Evolutionary conservation across 2,888 invertebrate species (phyloP).

Genomic region (Agonopterix alstromeriana): DNA sequence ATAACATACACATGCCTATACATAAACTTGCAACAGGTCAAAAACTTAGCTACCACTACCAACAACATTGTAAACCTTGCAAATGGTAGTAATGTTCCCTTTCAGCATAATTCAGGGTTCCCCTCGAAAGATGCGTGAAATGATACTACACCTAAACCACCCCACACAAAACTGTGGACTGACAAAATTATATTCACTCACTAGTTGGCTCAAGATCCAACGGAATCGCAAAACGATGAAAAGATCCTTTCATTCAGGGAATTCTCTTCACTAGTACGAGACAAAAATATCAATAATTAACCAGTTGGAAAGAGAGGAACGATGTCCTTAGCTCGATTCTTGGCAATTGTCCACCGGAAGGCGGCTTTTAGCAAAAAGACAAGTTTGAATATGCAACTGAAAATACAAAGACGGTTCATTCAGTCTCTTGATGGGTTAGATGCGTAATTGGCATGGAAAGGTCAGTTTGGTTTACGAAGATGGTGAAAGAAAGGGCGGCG

Average conservation of each 20-base stretch:
- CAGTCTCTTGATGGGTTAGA: constrained; percentile 41
- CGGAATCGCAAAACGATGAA: constrained; percentile 66
- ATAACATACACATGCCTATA: too few relatives aligned
- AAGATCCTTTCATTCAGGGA: constrained; percentile 68
- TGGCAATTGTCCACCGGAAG: constrained; percentile 76
- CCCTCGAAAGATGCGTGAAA: too few relatives aligned
- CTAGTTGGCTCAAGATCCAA: constrained; percentile 55
- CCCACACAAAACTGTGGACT: not conserved
- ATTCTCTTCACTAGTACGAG: constrained; percentile 44
- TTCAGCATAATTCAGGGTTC: too few relatives aligned
- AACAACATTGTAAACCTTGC: too few relatives aligned
- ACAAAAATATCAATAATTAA: constrained; percentile 25
- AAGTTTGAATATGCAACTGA: constrained; percentile 51
- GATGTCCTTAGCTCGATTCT: constrained; percentile 53
- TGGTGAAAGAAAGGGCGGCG: not conserved
- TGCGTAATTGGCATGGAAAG: constrained; percentile 50
- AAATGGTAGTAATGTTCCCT: too few relatives aligned
- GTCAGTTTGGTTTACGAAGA: constrained; percentile 22
- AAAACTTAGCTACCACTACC: too few relatives aligned
- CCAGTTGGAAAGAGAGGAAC: constrained; percentile 27
- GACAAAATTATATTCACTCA: constrained; percentile 60
- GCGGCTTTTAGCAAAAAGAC: constrained; percentile 64
- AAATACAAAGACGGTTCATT: constrained; percentile 65
- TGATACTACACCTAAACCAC: too few relatives aligned
- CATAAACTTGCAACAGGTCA: too few relatives aligned